Evolutionary conservation across 2,888 invertebrate species (phyloP).

Genomic region (Salpingus planirostris): DNA sequence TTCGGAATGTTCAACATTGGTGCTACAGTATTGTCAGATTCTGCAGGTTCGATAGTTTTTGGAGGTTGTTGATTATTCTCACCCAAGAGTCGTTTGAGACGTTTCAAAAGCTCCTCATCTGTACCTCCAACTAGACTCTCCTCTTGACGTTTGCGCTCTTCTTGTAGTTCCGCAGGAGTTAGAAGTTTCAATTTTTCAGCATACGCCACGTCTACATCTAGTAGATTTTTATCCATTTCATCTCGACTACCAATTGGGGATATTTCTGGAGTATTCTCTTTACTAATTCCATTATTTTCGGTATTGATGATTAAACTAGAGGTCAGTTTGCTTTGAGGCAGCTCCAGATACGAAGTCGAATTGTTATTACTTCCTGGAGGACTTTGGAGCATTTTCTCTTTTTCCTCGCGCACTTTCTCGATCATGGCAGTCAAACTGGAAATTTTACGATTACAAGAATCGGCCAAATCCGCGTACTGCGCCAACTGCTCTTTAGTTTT

Average conservation of each 20-base stretch:
- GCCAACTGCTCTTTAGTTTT: conserved; percentile 3
- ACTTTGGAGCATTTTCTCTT: conserved; percentile 37
- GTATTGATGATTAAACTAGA: no score
- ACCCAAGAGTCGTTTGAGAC: conserved; percentile 16
- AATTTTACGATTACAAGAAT: conserved; percentile 48
- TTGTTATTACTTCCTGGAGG: no score
- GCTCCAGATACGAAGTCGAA: conserved; percentile 28
- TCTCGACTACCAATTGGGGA: no score
- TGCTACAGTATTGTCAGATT: no score
- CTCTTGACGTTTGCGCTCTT: conserved; percentile 2
- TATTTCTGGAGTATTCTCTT: no score
- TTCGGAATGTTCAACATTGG: conserved; percentile 38
- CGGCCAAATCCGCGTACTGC: conserved; percentile 46
- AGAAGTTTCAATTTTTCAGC: conserved; percentile 26
- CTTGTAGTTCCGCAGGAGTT: conserved; percentile 9
- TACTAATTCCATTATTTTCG: background rate
- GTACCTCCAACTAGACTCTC: conserved; percentile 11
- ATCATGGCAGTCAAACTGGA: conserved; percentile 48
- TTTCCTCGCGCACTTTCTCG: conserved; percentile 50
- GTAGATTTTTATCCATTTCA: no score
- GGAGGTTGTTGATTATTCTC: conserved; percentile 20
- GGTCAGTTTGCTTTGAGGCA: no score
- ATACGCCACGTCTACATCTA: conserved; percentile 30
- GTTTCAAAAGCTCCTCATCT: conserved; percentile 15
- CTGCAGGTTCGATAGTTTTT: no score